Percentiles rank a stretch among this genome's conserved stretches.
phyloP scores from a whole-genome alignment of 2,113 vertebrate genomes.

The Aphelocoma coerulescens region DNA sequence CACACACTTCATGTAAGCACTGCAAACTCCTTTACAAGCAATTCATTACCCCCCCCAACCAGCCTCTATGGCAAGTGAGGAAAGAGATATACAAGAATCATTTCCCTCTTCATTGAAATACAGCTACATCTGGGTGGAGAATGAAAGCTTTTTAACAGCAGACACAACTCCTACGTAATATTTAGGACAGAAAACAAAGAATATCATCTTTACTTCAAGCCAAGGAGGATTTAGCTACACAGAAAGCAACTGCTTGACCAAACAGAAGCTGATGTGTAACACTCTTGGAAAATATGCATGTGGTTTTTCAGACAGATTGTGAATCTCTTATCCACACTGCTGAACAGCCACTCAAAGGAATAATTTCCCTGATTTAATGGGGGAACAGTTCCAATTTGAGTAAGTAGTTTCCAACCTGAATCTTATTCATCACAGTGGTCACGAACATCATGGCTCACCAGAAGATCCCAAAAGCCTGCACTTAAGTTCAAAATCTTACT shows the following conservation, averaged over 20 bases:
- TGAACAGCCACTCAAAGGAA: conserved; percentile 29
- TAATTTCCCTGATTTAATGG: conserved; percentile 24
- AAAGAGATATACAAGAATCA: background rate
- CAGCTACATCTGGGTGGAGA: background rate
- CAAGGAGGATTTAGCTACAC: background rate
- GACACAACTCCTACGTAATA: background rate
- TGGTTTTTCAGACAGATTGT: conserved; percentile 25
- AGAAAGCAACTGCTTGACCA: background rate
- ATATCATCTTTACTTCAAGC: background rate
- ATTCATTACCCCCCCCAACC: background rate
- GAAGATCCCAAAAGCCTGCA: background rate
- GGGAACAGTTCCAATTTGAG: conserved; percentile 14
- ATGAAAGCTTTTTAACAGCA: background rate
- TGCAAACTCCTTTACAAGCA: background rate
- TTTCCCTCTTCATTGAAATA: background rate
- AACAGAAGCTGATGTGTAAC: conserved; percentile 1
- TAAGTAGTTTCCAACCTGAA: conserved; percentile 25
- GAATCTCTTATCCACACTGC: conserved; percentile 25
- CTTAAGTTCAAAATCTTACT: background rate
- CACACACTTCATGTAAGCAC: background rate
- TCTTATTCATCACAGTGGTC: conserved; percentile 12
- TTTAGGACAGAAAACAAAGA: conserved; percentile 7
- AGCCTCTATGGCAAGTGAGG: background rate
- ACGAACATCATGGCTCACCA: background rate
- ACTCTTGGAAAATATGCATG: background rate